Conservation (phyloP, 2,113 vertebrate species). For the Notothenia coriiceps region DNA sequence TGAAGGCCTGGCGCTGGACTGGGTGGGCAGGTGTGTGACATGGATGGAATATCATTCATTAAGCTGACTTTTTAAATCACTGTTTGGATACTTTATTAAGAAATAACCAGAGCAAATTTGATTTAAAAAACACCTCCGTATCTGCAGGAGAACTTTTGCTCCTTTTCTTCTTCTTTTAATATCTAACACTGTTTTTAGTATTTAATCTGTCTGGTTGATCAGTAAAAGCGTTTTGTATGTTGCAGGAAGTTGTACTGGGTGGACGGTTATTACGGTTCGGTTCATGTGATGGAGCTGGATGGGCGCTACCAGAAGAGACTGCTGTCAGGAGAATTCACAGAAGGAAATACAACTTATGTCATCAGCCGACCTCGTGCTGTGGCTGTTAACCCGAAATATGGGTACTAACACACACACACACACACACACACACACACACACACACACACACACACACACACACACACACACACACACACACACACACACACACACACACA, state of each 20-base stretch:
- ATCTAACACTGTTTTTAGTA: neutral
- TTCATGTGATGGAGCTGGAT: slow-evolving; percentile 82
- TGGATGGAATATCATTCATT: neutral
- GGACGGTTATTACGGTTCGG: slow-evolving; percentile 65
- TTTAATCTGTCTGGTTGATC: neutral
- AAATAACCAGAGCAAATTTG: neutral
- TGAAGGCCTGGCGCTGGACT: slow-evolving; percentile 80
- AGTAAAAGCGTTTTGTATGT: slow-evolving; percentile 10
- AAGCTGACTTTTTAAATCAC: neutral
- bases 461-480: neutral
- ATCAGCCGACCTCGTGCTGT: slow-evolving; percentile 75
- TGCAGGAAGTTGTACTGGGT: slow-evolving; percentile 82
- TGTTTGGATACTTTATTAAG: neutral
- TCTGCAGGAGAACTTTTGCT: neutral
- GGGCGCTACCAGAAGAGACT: slow-evolving; percentile 78
- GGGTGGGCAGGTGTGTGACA: slow-evolving; percentile 79
- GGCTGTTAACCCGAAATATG: slow-evolving; percentile 80
- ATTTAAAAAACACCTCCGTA: neutral
- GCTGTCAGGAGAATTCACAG: slow-evolving; percentile 64
- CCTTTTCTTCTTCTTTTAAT: neutral
- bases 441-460: neutral
- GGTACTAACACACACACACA: slow-evolving; percentile 56
- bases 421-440: neutral
- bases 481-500: neutral
- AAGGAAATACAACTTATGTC: slow-evolving; percentile 68